phyloP scores from a whole-genome alignment of 2,113 vertebrate genomes.

The Oreocharis arfaki region DNA sequence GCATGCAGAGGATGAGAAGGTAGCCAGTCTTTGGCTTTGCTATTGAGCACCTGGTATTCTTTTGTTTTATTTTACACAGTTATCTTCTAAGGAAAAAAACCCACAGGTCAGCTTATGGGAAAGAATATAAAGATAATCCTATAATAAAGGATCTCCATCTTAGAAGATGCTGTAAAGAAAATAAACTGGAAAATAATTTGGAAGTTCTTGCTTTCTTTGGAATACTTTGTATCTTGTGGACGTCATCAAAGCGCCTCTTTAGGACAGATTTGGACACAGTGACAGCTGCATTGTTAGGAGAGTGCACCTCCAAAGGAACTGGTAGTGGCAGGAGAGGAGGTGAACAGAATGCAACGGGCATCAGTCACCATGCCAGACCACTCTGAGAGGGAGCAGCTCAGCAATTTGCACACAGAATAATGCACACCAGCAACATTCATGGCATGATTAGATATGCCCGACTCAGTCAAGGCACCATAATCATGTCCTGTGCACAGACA shows the following conservation, averaged over 20 bases:
- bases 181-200: background rate
- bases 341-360: fast-evolving
- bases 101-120: background rate
- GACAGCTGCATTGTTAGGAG: background rate
- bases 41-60: background rate
- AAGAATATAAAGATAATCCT: background rate
- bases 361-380: background rate
- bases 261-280: background rate
- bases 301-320: background rate
- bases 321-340: background rate
- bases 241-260: background rate
- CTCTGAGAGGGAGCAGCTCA: background rate
- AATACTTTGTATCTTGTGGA: background rate
- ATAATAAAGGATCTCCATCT: background rate
- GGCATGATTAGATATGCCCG: background rate
- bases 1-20: background rate
- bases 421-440: background rate
- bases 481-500: background rate
- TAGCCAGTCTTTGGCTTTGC: background rate
- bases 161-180: background rate
- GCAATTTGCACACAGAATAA: background rate
- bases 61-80: background rate
- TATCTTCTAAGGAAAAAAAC: background rate
- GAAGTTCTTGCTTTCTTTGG: background rate
- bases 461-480: background rate